Conservation (phyloP, 2,797 vertebrate species). For the Ptychadena robeensis region DNA sequence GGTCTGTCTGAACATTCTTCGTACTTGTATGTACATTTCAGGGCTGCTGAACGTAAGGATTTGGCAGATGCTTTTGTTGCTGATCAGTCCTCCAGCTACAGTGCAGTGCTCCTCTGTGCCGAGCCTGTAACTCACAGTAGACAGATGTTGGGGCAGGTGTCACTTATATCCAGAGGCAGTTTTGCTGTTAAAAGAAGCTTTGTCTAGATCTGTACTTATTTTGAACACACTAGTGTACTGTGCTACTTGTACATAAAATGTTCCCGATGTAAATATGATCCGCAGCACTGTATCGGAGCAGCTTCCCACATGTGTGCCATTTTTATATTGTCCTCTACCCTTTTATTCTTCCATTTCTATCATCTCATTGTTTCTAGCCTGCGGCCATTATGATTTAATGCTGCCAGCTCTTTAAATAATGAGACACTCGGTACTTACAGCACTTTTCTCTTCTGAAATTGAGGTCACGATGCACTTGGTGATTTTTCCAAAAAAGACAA, state of each 20-base stretch:
- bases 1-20: no score
- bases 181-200: neutral
- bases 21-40: neutral
- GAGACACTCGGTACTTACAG: neutral
- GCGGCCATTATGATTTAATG: slow-evolving; percentile 11
- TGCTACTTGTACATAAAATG: neutral
- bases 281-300: neutral
- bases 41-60: neutral
- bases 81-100: neutral
- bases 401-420: slow-evolving; percentile 43
- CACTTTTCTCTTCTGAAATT: neutral
- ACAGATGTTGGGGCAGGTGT: slow-evolving; percentile 7
- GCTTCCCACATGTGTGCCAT: neutral
- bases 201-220: neutral
- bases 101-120: neutral
- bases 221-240: neutral
- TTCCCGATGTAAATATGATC: neutral
- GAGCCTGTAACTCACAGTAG: neutral
- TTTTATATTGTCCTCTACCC: slow-evolving; percentile 1
- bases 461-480: slow-evolving; percentile 11
- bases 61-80: neutral
- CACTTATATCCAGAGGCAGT: slow-evolving; percentile 7
- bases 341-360: slow-evolving; percentile 10
- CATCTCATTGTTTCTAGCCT: slow-evolving; percentile 18
- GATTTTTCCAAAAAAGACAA: neutral